Evolutionary conservation across 2,797 vertebrate genomes (phyloP).

Genomic region (Mallotus villosus): DNA sequence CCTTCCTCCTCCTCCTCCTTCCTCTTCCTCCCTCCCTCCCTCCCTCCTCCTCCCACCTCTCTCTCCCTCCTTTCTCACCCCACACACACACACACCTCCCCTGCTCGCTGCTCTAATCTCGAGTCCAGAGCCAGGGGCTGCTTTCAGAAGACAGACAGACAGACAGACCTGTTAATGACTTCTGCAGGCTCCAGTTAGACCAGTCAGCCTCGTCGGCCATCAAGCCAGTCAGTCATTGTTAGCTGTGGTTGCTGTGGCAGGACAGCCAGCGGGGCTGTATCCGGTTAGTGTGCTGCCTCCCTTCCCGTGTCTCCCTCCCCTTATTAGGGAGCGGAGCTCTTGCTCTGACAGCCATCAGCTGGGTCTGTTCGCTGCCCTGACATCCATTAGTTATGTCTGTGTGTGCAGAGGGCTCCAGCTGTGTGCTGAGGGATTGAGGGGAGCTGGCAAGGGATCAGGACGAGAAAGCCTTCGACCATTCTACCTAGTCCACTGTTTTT

Average conservation of each 20-base stretch:
- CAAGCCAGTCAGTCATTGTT: neutral
- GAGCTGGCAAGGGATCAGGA: neutral
- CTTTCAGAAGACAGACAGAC: neutral
- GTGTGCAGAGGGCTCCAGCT: conserved; percentile 3
- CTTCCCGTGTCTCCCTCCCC: too few species aligned
- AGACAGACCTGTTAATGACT: conserved; percentile 55
- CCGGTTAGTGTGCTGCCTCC: neutral
- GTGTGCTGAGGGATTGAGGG: conserved; percentile 22
- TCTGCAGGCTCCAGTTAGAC: conserved; percentile 28
- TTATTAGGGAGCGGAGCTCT: neutral
- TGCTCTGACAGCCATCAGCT: neutral
- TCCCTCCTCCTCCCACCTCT: neutral
- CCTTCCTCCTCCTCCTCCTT: neutral
- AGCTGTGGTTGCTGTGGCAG: neutral
- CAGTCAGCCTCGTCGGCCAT: neutral
- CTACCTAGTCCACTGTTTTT: neutral
- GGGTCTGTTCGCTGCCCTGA: neutral
- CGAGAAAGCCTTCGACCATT: neutral
- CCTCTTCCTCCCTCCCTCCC: too few species aligned
- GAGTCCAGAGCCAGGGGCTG: too few species aligned
- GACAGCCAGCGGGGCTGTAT: neutral
- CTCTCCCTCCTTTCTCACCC: neutral
- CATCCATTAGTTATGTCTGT: conserved; percentile 4
- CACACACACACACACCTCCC: neutral
- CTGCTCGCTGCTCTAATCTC: neutral